These are phyloP conservation scores for Athene cunicularia DNA, from an alignment of 2,113 vertebrate genomes.

Conservation along the genomic window DNA sequence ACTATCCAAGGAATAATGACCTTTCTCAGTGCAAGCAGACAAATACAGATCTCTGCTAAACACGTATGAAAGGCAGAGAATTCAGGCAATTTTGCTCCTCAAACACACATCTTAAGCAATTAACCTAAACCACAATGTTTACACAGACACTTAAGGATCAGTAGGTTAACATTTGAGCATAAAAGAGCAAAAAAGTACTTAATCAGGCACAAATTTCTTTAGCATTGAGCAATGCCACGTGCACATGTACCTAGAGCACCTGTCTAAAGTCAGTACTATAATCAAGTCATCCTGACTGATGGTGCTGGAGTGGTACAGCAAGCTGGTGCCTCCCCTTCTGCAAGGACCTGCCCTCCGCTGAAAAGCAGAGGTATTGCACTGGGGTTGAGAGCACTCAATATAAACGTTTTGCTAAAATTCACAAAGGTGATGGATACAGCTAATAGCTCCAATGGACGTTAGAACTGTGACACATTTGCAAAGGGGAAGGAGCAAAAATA, in stretches of 20 bases:
- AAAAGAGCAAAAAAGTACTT: background rate
- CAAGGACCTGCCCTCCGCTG: background rate
- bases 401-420: background rate
- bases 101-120: background rate
- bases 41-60: background rate
- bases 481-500: background rate
- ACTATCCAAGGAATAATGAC: background rate
- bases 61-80: background rate
- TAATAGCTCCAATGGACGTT: background rate
- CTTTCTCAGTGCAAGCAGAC: background rate
- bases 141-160: background rate
- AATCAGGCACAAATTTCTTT: background rate
- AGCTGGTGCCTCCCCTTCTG: background rate
- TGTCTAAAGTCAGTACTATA: background rate
- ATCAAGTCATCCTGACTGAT: background rate
- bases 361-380: fast-evolving
- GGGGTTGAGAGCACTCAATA: background rate
- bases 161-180: background rate
- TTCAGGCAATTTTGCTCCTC: background rate
- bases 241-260: background rate
- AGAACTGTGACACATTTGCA: background rate
- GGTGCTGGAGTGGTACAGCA: background rate
- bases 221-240: background rate
- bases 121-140: background rate
- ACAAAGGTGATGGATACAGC: background rate